Percentiles rank a stretch among this genome's conserved stretches.
phyloP scores from a whole-genome alignment of 2,888 invertebrate species.

The Dynastes hyllus region DNA sequence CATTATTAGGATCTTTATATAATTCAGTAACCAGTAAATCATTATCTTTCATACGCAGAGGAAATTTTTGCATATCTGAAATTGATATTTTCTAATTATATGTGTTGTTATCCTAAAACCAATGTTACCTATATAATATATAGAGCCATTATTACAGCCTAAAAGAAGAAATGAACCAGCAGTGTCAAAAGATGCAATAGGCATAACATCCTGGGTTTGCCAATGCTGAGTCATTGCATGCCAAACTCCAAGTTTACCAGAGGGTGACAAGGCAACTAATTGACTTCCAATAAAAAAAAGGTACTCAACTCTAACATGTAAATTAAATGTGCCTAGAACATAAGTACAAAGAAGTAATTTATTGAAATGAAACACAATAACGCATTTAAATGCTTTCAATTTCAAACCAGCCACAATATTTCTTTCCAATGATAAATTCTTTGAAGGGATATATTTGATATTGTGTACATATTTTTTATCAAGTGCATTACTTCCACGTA shows the following conservation, averaged over 20 bases:
- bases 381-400: too few relatives aligned
- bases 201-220: constrained; percentile 97
- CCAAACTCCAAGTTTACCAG: constrained; percentile 99
- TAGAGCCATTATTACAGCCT: constrained; percentile 97
- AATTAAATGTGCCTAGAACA: constrained; percentile 86
- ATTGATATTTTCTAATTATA: constrained; percentile 48
- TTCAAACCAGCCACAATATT: too few relatives aligned
- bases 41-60: constrained; percentile 98
- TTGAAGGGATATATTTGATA: too few relatives aligned
- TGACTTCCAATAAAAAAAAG: constrained; percentile 98
- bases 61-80: constrained; percentile 99
- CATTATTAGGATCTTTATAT: constrained; percentile 94
- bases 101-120: background rate
- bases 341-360: constrained; percentile 22
- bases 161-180: constrained; percentile 96
- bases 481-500: too few relatives aligned
- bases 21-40: constrained; percentile 97
- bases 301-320: constrained; percentile 94
- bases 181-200: constrained; percentile 96
- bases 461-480: too few relatives aligned
- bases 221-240: constrained; percentile 99
- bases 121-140: constrained; percentile 92
- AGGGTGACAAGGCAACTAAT: constrained; percentile 94
- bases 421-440: too few relatives aligned
- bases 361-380: too few relatives aligned